Conservation (phyloP, 1,140 invertebrate genomes). For the Zaprionus inermis region DNA sequence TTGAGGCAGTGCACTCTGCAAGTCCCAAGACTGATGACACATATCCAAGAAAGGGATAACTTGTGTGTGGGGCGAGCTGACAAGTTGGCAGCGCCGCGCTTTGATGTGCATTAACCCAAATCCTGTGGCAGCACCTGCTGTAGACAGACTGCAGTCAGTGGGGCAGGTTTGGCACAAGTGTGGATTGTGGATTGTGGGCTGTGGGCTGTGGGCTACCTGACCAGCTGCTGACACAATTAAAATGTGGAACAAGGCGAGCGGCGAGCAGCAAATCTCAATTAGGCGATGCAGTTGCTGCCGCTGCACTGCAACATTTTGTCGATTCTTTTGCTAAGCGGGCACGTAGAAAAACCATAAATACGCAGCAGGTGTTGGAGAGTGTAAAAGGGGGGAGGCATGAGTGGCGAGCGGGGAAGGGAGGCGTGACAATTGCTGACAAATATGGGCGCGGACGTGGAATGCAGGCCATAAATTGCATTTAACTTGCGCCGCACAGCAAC, state of each 20-base stretch:
- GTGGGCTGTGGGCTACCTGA: constrained; percentile 7
- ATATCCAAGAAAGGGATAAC: neutral
- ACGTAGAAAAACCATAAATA: constrained; percentile 34
- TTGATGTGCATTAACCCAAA: constrained; percentile 53
- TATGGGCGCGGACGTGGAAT: constrained; percentile 27
- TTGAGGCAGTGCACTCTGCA: neutral
- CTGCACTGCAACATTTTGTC: constrained; percentile 5
- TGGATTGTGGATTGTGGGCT: constrained; percentile 3
- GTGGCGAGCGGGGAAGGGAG: neutral
- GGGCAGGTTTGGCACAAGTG: neutral
- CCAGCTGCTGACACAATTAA: constrained; percentile 49
- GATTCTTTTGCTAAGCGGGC: neutral
- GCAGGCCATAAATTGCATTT: constrained; percentile 55
- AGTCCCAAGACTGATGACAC: neutral
- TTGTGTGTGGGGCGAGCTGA: neutral
- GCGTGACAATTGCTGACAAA: constrained; percentile 22
- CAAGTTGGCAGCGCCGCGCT: constrained; percentile 20
- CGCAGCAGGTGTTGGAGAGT: neutral
- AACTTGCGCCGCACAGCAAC: constrained; percentile 23
- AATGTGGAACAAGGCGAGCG: constrained; percentile 45
- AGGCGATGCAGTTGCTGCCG: constrained; percentile 14
- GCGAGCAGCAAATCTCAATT: constrained; percentile 61
- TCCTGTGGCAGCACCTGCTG: constrained; percentile 15
- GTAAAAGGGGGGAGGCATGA: neutral
- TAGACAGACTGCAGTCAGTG: neutral